Conservation (phyloP, 92 coral and sea anemone species). For the Galaxea fascicularis region DNA sequence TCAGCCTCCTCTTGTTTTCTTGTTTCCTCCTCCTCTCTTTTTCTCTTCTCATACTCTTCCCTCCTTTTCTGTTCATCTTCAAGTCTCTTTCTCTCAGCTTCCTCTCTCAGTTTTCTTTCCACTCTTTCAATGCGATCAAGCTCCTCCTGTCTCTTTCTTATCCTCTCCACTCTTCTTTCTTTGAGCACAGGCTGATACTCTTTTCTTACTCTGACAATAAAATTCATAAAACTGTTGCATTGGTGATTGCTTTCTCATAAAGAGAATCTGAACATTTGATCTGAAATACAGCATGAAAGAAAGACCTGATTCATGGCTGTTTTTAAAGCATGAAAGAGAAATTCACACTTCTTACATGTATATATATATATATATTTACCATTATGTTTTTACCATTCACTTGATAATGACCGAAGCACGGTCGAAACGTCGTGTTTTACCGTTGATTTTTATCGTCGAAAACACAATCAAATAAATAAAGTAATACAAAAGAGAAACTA, state of each 20-base stretch:
- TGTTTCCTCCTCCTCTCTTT: conserved; percentile 29
- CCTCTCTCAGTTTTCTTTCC: conserved; percentile 61
- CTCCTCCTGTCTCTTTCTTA: conserved; percentile 51
- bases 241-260: not conserved
- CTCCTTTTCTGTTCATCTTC: conserved; percentile 50
- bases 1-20: conserved; percentile 23
- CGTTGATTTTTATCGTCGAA: too few relatives aligned
- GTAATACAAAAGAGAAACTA: too few relatives aligned
- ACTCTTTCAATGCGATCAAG: conserved; percentile 67
- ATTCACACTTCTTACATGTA: too few relatives aligned
- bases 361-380: too few relatives aligned
- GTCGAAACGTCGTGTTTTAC: too few relatives aligned
- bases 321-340: too few relatives aligned
- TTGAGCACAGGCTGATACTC: conserved; percentile 64
- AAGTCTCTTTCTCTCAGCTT: conserved; percentile 50
- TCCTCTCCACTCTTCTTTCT: conserved; percentile 50
- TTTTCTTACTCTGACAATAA: conserved; percentile 54
- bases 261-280: not conserved
- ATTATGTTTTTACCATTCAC: too few relatives aligned
- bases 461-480: too few relatives aligned
- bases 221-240: not conserved
- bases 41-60: conserved; percentile 43
- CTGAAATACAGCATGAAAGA: not conserved
- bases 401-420: too few relatives aligned
- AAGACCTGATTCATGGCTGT: too few relatives aligned